These are phyloP conservation scores for Dastarcus helophoroides DNA, from an alignment of 2,888 invertebrate genomes.

Conservation along the genomic window DNA sequence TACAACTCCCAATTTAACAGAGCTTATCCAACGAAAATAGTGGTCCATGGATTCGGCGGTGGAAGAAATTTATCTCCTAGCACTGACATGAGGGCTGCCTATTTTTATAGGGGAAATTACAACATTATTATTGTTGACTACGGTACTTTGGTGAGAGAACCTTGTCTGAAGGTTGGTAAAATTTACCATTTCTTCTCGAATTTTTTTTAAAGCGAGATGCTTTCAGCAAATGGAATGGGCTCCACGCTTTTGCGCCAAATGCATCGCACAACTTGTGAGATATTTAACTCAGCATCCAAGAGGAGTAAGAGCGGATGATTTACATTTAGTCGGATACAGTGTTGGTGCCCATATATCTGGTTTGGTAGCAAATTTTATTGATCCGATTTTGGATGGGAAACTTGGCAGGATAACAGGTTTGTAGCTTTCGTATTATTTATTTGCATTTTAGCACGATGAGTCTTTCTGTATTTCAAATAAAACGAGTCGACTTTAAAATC, in stretches of 20 bases:
- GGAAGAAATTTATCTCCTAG: conserved; percentile 72
- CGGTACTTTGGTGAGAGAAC: conserved; percentile 65
- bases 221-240: conserved; percentile 37
- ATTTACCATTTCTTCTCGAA: too few relatives aligned
- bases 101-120: conserved; percentile 67
- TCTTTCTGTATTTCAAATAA: too few relatives aligned
- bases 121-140: conserved; percentile 85
- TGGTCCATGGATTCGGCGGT: conserved; percentile 86
- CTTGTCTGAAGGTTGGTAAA: conserved; percentile 56
- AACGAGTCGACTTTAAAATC: too few relatives aligned
- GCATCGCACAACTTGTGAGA: conserved; percentile 69
- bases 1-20: conserved; percentile 67
- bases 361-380: conserved; percentile 66
- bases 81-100: conserved; percentile 74
- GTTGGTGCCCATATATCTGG: conserved; percentile 81
- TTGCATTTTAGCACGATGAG: too few relatives aligned
- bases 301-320: conserved; percentile 57
- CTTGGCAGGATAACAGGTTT: conserved; percentile 71
- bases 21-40: conserved; percentile 69
- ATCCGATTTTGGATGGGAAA: conserved; percentile 62
- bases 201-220: too few relatives aligned
- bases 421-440: too few relatives aligned
- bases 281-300: conserved; percentile 70
- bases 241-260: conserved; percentile 44
- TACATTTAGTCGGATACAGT: conserved; percentile 78